These are phyloP conservation scores for Anthonomus grandis DNA, from an alignment of 1,140 invertebrate genomes.

Conservation along the genomic window DNA sequence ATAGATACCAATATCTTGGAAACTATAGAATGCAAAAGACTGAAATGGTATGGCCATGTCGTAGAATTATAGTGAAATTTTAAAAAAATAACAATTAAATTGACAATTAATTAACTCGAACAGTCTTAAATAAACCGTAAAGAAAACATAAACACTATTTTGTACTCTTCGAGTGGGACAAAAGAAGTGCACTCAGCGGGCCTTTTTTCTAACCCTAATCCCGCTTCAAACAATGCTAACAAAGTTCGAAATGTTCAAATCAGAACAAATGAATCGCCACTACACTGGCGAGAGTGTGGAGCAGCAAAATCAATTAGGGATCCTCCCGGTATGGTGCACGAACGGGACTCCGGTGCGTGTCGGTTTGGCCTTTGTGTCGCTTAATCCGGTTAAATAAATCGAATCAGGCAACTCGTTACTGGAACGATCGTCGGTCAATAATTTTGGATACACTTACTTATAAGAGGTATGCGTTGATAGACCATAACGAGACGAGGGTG, in stretches of 20 bases:
- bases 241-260: conserved; percentile 24
- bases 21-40: no score
- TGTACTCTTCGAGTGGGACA: no score
- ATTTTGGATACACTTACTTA: conserved; percentile 21
- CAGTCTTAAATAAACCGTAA: no score
- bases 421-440: conserved; percentile 32
- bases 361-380: conserved; percentile 22
- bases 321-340: no score
- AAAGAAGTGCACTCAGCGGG: conserved; percentile 11
- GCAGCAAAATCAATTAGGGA: conserved; percentile 30
- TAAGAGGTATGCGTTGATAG: not conserved
- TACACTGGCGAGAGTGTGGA: no score
- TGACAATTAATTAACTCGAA: no score
- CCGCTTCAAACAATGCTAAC: conserved; percentile 9
- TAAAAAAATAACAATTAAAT: no score
- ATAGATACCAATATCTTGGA: no score
- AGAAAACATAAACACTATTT: no score
- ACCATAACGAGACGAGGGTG: no score
- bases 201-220: conserved; percentile 1
- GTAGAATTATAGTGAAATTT: no score
- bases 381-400: conserved; percentile 31
- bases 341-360: conserved; percentile 15
- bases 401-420: conserved; percentile 27
- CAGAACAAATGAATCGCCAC: conserved; percentile 26
- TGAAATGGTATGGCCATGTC: no score